Conservation (phyloP, 2,888 invertebrate species). For the Drosophila ezoana region DNA sequence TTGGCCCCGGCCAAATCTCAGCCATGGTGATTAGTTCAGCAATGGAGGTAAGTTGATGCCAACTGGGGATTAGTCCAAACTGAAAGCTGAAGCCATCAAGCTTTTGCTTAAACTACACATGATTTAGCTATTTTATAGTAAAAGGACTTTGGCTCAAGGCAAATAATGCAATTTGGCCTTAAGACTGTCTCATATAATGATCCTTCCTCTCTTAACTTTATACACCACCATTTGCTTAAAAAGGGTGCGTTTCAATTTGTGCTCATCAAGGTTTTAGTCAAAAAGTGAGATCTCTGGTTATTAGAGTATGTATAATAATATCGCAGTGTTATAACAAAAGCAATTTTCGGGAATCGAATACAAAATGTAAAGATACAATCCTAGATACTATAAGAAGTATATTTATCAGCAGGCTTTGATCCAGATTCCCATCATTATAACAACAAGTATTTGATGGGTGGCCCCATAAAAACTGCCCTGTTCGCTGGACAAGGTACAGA, state of each 20-base stretch:
- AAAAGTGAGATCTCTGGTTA: too few species aligned
- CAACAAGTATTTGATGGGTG: background rate
- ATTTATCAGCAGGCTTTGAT: background rate
- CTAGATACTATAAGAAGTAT: too few species aligned
- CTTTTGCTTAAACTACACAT: slow-evolving; percentile 26
- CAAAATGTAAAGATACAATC: too few species aligned
- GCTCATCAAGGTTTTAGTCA: too few species aligned
- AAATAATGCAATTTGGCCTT: background rate
- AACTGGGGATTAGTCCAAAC: slow-evolving; percentile 29
- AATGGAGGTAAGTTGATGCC: slow-evolving; percentile 38
- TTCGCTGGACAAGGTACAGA: slow-evolving; percentile 24
- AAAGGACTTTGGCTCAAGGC: background rate
- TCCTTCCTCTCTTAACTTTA: background rate
- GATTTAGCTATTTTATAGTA: slow-evolving; percentile 26
- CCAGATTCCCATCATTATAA: background rate
- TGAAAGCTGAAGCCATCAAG: background rate
- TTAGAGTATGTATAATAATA: too few species aligned
- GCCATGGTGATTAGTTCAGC: slow-evolving; percentile 39
- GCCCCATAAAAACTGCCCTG: background rate
- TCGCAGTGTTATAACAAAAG: too few species aligned
- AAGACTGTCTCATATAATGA: background rate
- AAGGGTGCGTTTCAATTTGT: too few species aligned
- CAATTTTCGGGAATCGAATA: too few species aligned
- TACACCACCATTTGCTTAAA: too few species aligned
- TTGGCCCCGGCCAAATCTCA: slow-evolving; percentile 33